Base-by-base conservation (phyloP, 2,113 vertebrate species). In the Lota lota region DNA sequence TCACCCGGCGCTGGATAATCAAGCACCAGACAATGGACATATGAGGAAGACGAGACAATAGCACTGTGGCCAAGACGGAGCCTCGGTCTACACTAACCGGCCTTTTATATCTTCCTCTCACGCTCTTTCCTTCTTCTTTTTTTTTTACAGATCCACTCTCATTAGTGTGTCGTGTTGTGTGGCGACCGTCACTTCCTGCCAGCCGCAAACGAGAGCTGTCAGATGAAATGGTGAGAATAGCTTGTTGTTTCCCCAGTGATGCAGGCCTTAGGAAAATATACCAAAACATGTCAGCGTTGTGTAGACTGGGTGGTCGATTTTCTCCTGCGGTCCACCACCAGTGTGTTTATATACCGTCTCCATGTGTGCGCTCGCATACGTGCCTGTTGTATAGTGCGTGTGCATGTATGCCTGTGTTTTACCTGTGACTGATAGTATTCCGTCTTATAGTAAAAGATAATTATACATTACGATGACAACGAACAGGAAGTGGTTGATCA, bases 141-240 rank as follows among this genome's bases (percentile, higher is more conserved):
- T 19, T 36, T 53, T 69, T 66, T 72, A 71, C 65, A 86, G 78
- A 86, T 83, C 79, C 85, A 67, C 69, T 78, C 87, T 90, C 88
- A 89, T 90, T 91, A 90, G 87, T 86, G 78, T 70, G 73, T 69
- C 76, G 85, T 80, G 76, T 63, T 73, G 73, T 65, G 75, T 81
- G 83, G 66, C 67, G 78, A 61, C 54, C 82, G 76, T 82, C 64
- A 73, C 81, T 84, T 81, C 63, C 74, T 83, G 85, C 79, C 75
- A 69, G 80, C 82, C 85, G 81, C 76, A 73, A 85, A 79, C 79
- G 73, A 79, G 63, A 73, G 76, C 84, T 90, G 90, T 91, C 89
- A 90, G 70, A 84, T 64, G 63, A 80, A 87, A 77, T 68, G 54
- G 66, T 70, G 63, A 79, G 78, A 75, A 56, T 75, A 68, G 60